Evolutionary conservation across 2,888 invertebrate genomes (phyloP).

Genomic region (Aporophyla lueneburgensis): DNA sequence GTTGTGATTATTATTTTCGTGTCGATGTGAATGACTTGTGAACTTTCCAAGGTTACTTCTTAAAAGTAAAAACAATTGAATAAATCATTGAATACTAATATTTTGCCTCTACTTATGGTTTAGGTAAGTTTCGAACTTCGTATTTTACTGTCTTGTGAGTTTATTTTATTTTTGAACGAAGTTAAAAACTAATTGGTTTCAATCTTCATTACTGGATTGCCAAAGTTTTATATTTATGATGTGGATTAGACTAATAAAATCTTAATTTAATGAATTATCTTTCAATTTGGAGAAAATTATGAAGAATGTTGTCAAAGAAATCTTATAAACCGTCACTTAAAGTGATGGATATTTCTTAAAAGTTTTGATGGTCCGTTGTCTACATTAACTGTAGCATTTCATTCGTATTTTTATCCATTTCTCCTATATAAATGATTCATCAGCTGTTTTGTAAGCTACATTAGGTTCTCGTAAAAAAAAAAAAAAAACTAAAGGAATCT

Average conservation of each 20-base stretch:
- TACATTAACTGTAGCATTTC: background rate
- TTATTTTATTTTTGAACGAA: constrained; percentile 21
- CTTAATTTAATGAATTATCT: constrained; percentile 26
- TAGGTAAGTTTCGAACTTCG: constrained; percentile 8
- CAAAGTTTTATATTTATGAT: constrained; percentile 37
- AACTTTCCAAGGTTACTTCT: constrained; percentile 52
- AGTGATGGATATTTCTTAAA: constrained; percentile 16
- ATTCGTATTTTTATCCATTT: background rate
- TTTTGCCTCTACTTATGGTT: constrained; percentile 25
- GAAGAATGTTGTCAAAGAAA: constrained; percentile 17
- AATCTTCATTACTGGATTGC: constrained; percentile 29
- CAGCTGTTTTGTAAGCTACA: background rate
- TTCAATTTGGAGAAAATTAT: constrained; percentile 26
- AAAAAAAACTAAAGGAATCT: background rate
- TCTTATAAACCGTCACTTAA: constrained; percentile 19
- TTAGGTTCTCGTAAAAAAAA: background rate
- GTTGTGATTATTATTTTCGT: constrained; percentile 61
- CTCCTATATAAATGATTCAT: constrained; percentile 5
- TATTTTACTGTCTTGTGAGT: constrained; percentile 17
- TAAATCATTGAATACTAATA: constrained; percentile 26
- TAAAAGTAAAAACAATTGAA: constrained; percentile 32
- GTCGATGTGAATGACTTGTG: constrained; percentile 61
- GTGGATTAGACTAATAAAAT: constrained; percentile 35
- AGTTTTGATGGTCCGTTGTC: background rate
- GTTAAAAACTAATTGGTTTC: constrained; percentile 19